Evolutionary conservation across 2,797 vertebrate genomes (phyloP).

Genomic region (Hozukius guyotensis): DNA sequence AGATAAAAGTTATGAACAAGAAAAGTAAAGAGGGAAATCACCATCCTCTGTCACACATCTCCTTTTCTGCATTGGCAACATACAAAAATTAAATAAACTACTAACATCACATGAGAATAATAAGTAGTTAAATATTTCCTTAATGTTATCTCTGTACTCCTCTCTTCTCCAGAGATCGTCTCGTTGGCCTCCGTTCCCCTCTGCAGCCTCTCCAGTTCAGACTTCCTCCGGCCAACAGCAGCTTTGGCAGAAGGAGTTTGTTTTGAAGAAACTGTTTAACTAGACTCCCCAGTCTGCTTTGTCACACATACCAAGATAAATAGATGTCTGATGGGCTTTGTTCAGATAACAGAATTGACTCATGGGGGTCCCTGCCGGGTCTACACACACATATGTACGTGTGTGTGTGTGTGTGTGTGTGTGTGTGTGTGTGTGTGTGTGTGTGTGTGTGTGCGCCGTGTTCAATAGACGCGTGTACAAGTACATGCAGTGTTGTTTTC

Average conservation of each 20-base stretch:
- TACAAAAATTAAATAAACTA: not conserved
- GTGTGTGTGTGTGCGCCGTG: not conserved
- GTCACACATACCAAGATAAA: constrained; percentile 67
- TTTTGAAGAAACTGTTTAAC: constrained; percentile 55
- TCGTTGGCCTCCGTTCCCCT: constrained; percentile 24
- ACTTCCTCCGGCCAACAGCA: constrained; percentile 32
- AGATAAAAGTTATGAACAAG: not conserved
- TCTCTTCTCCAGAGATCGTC: not conserved
- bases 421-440: too few relatives aligned
- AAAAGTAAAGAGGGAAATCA: not conserved
- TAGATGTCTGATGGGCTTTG: constrained; percentile 43
- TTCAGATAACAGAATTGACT: constrained; percentile 56
- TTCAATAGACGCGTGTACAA: not conserved
- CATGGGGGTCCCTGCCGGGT: constrained; percentile 1
- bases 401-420: not conserved
- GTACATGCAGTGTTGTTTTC: not conserved
- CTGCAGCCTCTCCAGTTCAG: constrained; percentile 8
- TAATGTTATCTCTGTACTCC: not conserved
- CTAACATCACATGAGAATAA: not conserved
- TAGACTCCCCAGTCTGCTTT: constrained; percentile 56
- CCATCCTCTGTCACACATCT: not conserved
- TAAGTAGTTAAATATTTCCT: not conserved
- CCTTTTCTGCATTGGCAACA: not conserved
- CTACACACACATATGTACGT: not conserved
- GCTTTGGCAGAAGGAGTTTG: constrained; percentile 39